phyloP scores from a whole-genome alignment of 1,140 invertebrate species.

The Tetramorium simillimum region DNA sequence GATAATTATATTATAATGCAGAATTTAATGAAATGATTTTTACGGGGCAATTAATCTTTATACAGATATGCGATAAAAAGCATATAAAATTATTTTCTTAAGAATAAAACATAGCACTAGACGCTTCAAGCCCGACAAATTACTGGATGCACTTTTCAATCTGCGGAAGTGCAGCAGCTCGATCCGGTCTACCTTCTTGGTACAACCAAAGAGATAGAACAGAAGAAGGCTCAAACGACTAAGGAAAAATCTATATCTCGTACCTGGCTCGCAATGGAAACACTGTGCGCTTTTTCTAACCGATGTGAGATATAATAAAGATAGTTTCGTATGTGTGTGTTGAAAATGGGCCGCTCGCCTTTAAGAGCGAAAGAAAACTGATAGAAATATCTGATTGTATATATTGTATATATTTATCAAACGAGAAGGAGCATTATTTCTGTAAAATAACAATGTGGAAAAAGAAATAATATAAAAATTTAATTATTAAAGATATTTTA shows the following conservation, averaged over 20 bases:
- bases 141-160: constrained; percentile 63
- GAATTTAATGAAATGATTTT: neutral
- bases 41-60: neutral
- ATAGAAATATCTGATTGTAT: constrained; percentile 18
- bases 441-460: neutral
- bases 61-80: neutral
- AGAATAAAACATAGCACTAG: neutral
- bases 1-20: neutral
- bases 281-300: constrained; percentile 19
- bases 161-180: constrained; percentile 58
- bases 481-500: neutral
- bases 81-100: constrained; percentile 2
- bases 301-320: constrained; percentile 37
- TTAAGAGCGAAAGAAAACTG: constrained; percentile 25
- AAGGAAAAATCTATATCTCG: constrained; percentile 52
- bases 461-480: neutral
- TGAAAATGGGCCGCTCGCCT: constrained; percentile 18
- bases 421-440: neutral
- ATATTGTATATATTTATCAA: constrained; percentile 11
- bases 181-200: constrained; percentile 1
- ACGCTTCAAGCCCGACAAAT: constrained; percentile 41
- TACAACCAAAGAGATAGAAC: constrained; percentile 43
- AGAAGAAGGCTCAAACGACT: constrained; percentile 50
- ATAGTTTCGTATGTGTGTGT: neutral
- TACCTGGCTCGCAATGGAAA: constrained; percentile 23